phyloP scores from a whole-genome alignment of 2,797 vertebrate genomes.

The Salarias fasciatus region DNA sequence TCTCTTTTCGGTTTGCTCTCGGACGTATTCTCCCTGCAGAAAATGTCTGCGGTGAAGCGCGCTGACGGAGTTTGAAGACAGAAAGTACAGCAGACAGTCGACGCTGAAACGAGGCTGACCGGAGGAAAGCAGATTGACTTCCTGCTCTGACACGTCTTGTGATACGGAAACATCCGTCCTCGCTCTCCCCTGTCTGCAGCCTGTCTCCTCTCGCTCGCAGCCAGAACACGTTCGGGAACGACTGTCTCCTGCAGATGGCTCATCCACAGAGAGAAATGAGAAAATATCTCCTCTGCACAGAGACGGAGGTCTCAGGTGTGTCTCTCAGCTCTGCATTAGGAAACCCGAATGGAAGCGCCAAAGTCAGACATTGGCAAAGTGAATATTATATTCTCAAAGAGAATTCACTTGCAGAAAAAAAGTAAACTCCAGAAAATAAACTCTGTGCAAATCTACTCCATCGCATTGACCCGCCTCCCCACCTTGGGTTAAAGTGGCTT shows the following conservation, averaged over 20 bases:
- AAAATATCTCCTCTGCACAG: slow-evolving; percentile 27
- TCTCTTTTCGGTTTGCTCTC: slow-evolving; percentile 6
- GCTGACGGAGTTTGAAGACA: not conserved
- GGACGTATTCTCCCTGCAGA: not conserved
- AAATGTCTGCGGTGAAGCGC: not conserved
- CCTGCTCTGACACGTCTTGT: slow-evolving; percentile 8
- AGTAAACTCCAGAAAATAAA: slow-evolving; percentile 8
- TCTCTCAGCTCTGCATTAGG: slow-evolving; percentile 19
- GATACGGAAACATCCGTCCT: slow-evolving; percentile 24
- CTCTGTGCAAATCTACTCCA: not conserved
- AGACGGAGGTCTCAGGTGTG: slow-evolving; percentile 45
- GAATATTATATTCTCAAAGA: slow-evolving; percentile 16
- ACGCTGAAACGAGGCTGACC: not conserved
- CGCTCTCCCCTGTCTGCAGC: slow-evolving; percentile 37
- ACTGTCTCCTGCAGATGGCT: slow-evolving; percentile 48
- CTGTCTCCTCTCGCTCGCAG: slow-evolving; percentile 44
- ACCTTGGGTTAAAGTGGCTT: slow-evolving; percentile 45
- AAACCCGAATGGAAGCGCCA: slow-evolving; percentile 25
- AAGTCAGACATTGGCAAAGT: slow-evolving; percentile 31
- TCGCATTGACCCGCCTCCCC: slow-evolving; percentile 5
- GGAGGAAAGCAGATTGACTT: slow-evolving; percentile 13
- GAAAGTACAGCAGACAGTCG: not conserved
- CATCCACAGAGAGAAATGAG: slow-evolving; percentile 37
- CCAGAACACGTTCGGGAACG: slow-evolving; percentile 39
- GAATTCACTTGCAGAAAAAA: not conserved